Base-by-base conservation (phyloP, 1,140 invertebrate genomes). In the Whitmania pigra region DNA sequence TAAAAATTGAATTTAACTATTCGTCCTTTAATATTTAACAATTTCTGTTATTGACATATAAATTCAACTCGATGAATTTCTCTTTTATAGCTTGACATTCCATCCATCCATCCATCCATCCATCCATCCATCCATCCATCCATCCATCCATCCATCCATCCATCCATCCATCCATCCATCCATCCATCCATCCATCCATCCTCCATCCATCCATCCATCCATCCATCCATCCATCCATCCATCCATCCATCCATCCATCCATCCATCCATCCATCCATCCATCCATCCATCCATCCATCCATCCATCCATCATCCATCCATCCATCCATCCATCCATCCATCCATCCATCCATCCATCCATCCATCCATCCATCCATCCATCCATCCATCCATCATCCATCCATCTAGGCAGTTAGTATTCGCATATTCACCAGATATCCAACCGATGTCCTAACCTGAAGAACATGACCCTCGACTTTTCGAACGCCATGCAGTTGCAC, bases 401-500 rank as follows among this genome's bases (percentile, higher is more conserved):
- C 15, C 3, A 57, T 57, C 55, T 9, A 57, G 15, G 43, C 2
- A 17, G 43, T 49, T 49, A 49, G 13, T 11, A 49, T 49, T 49
- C 43, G 13, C 1, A 49, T 49, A 4, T 13, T 7, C 15, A 7
- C 9, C 43, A 49, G 67, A 53, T 70, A 25, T 43, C 22, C 40
- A 49, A 53, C 29, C 31, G 69, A 82, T 99, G 96, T 80, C 94
- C 94, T 0, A 96, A 96, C 82, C 84, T 99, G 25, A 96, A 94
- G 0, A 90, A 94, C 79, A 93, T 99, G 89, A 86, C 97, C 7
- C 84, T 99, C 43, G 96, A 99, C 78, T 98, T 98, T 80, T 94
- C 93, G 67, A 97, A 93, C 60, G 94, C 94, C 40, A 98, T 97
- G 94, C 82, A 99, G 79, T 85, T 99, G n/a, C 95, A 99, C 79